Evolutionary conservation across 2,888 invertebrate species (phyloP).

Genomic region (Latrodectus hesperus): DNA sequence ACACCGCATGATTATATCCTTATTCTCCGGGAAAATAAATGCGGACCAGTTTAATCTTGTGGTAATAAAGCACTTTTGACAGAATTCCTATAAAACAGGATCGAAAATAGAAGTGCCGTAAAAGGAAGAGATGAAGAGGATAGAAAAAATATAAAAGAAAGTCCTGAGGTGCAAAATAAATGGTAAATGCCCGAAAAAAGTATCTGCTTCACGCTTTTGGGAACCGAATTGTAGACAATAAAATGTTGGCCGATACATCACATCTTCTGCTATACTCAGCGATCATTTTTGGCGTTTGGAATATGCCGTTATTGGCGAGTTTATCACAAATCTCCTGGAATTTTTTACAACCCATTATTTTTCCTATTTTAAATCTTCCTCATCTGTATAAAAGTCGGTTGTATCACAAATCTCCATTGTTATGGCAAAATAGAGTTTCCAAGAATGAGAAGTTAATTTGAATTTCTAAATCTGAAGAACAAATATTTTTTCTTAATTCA

Average conservation of each 20-base stretch:
- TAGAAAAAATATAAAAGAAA: conserved; percentile 9
- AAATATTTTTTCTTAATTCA: too few species aligned
- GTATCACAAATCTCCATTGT: not conserved
- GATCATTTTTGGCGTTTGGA: conserved; percentile 31
- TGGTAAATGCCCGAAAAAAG: conserved; percentile 64
- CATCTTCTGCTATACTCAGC: conserved; percentile 10
- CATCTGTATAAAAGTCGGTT: not conserved
- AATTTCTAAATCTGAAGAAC: too few species aligned
- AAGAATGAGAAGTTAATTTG: too few species aligned
- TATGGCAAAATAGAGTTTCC: too few species aligned
- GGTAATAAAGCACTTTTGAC: conserved; percentile 69
- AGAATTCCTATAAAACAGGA: conserved; percentile 67
- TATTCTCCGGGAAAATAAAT: conserved; percentile 67
- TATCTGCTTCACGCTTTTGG: conserved; percentile 65
- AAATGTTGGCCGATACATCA: conserved; percentile 67
- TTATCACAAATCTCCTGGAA: conserved; percentile 13
- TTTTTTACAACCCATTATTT: not conserved
- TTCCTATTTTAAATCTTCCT: not conserved
- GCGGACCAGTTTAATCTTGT: conserved; percentile 67
- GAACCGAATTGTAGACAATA: conserved; percentile 67
- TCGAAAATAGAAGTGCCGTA: conserved; percentile 66
- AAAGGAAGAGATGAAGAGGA: conserved; percentile 33
- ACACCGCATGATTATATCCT: conserved; percentile 68
- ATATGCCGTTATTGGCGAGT: conserved; percentile 40
- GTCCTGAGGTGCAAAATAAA: conserved; percentile 59